Percentiles rank a stretch among this genome's conserved stretches.
These are phyloP conservation scores for Megastigmus dorsalis DNA, from an alignment of 2,888 invertebrate species.

Conservation along the genomic window DNA sequence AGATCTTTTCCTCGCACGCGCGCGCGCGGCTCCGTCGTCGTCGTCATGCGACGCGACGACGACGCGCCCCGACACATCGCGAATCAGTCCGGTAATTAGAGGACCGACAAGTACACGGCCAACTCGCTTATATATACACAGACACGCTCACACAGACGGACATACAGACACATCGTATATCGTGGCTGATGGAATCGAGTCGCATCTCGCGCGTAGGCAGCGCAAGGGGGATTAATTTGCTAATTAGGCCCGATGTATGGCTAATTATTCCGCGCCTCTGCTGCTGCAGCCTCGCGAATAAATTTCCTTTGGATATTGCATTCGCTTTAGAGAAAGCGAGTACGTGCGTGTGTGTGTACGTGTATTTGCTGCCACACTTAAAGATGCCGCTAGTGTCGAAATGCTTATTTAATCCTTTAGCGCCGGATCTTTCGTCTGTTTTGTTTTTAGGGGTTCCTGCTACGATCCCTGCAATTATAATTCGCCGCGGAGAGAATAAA, in stretches of 20 bases:
- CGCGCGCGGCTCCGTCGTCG: too few relatives aligned
- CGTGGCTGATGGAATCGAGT: background rate
- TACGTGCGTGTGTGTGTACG: background rate
- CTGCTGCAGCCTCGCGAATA: slow-evolving; percentile 2
- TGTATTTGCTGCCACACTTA: background rate
- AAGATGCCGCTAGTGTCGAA: background rate
- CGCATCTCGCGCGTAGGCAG: slow-evolving; percentile 46
- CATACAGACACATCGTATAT: slow-evolving; percentile 13
- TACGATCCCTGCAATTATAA: background rate
- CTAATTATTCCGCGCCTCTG: slow-evolving; percentile 46
- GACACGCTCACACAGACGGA: background rate
- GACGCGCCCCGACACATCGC: slow-evolving; percentile 37
- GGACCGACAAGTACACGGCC: slow-evolving; percentile 46
- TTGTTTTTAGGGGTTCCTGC: background rate
- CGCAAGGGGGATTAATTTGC: slow-evolving; percentile 60
- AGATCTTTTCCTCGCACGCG: background rate
- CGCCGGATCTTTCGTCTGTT: background rate
- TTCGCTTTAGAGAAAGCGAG: background rate
- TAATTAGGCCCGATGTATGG: slow-evolving; percentile 64
- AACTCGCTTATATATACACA: background rate
- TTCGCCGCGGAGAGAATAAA: background rate
- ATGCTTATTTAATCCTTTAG: background rate
- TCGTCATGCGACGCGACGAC: slow-evolving; percentile 13
- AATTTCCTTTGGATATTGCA: background rate
- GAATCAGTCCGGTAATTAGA: slow-evolving; percentile 51